These are phyloP conservation scores for Denticeps clupeoides DNA, from an alignment of 2,797 vertebrate genomes.

Conservation along the genomic window DNA sequence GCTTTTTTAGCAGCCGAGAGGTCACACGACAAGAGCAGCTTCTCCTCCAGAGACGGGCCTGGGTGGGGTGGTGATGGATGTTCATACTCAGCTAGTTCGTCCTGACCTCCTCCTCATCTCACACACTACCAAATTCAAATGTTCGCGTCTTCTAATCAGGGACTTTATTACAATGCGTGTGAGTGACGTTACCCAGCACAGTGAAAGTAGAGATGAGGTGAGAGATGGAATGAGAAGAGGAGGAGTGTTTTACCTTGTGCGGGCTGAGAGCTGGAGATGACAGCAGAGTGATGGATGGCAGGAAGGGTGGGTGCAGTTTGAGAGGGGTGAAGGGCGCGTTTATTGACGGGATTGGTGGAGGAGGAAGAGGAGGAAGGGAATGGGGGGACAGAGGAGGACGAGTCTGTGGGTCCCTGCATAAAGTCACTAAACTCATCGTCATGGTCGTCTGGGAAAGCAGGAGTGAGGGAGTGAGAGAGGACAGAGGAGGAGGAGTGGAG, in stretches of 20 bases:
- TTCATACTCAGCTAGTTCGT: too few relatives aligned
- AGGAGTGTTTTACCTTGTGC: slow-evolving; percentile 59
- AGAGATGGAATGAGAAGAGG: neutral
- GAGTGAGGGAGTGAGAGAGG: slow-evolving; percentile 71
- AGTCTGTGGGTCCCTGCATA: slow-evolving; percentile 81
- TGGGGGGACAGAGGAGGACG: slow-evolving; percentile 50
- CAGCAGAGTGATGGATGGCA: slow-evolving; percentile 67
- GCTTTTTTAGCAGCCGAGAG: slow-evolving; percentile 68
- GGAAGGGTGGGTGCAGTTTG: slow-evolving; percentile 62
- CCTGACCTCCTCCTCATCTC: too few relatives aligned
- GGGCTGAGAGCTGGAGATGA: slow-evolving; percentile 74
- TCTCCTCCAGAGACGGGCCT: slow-evolving; percentile 88
- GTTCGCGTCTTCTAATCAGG: too few relatives aligned
- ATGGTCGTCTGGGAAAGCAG: slow-evolving; percentile 72
- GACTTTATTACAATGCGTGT: too few relatives aligned
- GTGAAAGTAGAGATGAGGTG: neutral
- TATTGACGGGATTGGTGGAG: slow-evolving; percentile 20
- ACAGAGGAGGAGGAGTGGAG: slow-evolving; percentile 78
- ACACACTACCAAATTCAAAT: too few relatives aligned
- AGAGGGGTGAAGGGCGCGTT: slow-evolving; percentile 38
- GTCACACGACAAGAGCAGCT: slow-evolving; percentile 76
- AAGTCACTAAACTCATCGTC: slow-evolving; percentile 98
- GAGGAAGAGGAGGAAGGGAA: slow-evolving; percentile 35
- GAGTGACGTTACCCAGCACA: neutral
- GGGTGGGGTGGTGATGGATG: slow-evolving; percentile 40